A percentile compares a stretch with the other conserved stretches of the same genome.
phyloP scores from a whole-genome alignment of 2,888 invertebrate genomes.

The Choreutis nemorana region DNA sequence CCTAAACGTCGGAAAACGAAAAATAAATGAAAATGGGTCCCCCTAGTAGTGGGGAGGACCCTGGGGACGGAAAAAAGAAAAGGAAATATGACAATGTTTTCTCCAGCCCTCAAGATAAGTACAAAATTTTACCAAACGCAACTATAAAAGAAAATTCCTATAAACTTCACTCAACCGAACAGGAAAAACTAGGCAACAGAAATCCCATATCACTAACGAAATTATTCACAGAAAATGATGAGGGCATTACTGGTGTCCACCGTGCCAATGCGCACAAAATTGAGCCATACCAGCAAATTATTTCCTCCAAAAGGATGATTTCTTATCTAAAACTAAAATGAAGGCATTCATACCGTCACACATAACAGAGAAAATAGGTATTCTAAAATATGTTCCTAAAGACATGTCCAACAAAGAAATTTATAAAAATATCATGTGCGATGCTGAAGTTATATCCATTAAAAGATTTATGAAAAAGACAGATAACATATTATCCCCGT shows the following conservation, averaged over 20 bases:
- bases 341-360: background rate
- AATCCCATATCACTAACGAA: background rate
- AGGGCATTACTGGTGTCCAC: background rate
- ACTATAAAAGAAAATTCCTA: background rate
- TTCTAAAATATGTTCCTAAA: background rate
- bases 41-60: too few species aligned
- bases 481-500: background rate
- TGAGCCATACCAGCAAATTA: background rate
- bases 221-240: background rate
- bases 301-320: too few species aligned
- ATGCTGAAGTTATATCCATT: background rate
- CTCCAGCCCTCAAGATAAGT: too few species aligned
- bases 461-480: background rate
- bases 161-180: too few species aligned
- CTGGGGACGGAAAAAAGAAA: too few species aligned
- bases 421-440: background rate
- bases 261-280: too few species aligned
- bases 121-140: too few species aligned
- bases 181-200: too few species aligned
- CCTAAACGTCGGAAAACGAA: too few species aligned
- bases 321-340: too few species aligned
- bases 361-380: background rate
- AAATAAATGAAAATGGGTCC: too few species aligned
- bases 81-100: too few species aligned
- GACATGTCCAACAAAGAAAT: background rate